Conservation (phyloP, 2,797 vertebrate genomes). For the Myiotriccus ornatus region DNA sequence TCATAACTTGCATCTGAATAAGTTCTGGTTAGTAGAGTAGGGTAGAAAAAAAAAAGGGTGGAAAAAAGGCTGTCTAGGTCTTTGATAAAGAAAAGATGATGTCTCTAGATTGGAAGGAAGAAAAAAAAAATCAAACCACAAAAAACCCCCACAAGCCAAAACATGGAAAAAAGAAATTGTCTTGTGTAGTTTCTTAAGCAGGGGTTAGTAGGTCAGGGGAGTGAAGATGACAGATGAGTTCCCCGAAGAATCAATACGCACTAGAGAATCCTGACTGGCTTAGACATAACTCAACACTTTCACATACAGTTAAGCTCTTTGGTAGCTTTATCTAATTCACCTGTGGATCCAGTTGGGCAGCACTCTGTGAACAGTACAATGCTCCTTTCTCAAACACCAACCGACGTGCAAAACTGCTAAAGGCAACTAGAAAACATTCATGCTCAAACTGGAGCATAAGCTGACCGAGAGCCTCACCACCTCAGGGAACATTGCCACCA, state of each 20-base stretch:
- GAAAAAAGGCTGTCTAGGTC: neutral
- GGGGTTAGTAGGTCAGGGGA: neutral
- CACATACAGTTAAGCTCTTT: neutral
- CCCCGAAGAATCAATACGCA: neutral
- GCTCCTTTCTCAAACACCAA: neutral
- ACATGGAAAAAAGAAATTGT: neutral
- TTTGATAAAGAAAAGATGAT: neutral
- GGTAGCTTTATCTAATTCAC: neutral
- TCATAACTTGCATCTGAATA: neutral
- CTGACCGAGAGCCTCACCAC: neutral
- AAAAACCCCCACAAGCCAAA: too few species aligned
- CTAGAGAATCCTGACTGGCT: neutral
- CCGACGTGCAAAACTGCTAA: neutral
- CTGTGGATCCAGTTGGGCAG: neutral
- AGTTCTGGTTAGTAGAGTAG: neutral
- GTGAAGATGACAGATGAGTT: neutral
- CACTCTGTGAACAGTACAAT: neutral
- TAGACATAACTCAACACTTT: neutral
- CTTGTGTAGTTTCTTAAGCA: neutral
- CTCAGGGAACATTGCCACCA: neutral
- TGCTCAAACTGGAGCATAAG: neutral
- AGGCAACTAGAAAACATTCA: neutral
- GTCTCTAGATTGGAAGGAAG: neutral
- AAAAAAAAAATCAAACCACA: too few species aligned
- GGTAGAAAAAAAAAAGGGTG: fast-evolving